Conservation (phyloP, 2,113 vertebrate species). For the Probosciger aterrimus region DNA sequence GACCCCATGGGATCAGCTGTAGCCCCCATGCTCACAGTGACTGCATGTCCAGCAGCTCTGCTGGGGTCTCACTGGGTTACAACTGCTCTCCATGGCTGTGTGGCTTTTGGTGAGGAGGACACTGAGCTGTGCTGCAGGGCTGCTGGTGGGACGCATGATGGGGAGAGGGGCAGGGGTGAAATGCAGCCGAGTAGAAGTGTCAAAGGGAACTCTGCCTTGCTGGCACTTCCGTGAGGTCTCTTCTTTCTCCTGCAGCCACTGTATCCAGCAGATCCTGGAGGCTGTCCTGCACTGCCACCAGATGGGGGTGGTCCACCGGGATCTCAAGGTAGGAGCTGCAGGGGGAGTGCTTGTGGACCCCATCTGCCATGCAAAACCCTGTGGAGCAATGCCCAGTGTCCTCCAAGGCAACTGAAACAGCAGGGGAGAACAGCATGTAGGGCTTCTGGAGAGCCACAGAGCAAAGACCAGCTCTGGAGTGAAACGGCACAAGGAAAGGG, state of each 20-base stretch:
- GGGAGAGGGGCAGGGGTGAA: background rate
- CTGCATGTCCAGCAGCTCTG: background rate
- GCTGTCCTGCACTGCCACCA: constrained; percentile 86
- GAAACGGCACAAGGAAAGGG: background rate
- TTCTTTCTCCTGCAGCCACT: constrained; percentile 30
- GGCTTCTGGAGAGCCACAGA: background rate
- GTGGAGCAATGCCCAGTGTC: background rate
- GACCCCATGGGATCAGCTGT: background rate
- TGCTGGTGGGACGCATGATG: background rate
- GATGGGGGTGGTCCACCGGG: constrained; percentile 87
- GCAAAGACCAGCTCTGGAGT: background rate
- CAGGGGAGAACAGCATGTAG: background rate
- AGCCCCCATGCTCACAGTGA: fast-evolving
- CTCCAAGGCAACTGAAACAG: background rate
- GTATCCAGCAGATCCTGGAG: constrained; percentile 79
- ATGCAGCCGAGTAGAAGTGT: background rate
- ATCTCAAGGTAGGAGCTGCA: constrained; percentile 80
- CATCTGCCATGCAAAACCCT: background rate
- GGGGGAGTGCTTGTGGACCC: background rate
- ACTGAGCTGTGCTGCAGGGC: background rate
- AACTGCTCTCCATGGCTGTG: background rate
- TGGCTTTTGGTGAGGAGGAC: background rate
- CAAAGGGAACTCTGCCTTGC: background rate
- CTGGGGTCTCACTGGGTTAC: background rate
- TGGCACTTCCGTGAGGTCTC: background rate